Evolutionary conservation across 2,888 invertebrate species (phyloP).

Genomic region (Parnassius glacialis): DNA sequence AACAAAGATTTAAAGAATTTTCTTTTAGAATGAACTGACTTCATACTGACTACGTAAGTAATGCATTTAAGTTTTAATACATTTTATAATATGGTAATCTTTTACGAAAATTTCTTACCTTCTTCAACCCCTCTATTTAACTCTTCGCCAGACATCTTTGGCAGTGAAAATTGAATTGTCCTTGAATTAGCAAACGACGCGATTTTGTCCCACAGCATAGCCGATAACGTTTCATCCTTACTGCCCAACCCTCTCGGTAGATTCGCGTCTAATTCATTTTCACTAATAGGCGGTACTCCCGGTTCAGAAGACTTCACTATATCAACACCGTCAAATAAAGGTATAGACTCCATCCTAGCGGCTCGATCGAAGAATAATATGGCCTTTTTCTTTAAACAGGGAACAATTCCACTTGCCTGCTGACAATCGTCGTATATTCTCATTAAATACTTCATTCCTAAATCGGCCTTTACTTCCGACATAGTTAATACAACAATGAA

Average conservation of each 20-base stretch:
- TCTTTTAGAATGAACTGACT: too few relatives aligned
- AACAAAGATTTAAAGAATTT: too few relatives aligned
- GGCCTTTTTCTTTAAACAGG: conserved; percentile 91
- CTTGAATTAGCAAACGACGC: conserved; percentile 87
- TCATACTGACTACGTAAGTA: too few relatives aligned
- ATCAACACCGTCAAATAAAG: conserved; percentile 83
- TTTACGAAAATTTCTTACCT: conserved; percentile 72
- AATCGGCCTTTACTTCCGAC: conserved; percentile 55
- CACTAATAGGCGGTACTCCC: conserved; percentile 73
- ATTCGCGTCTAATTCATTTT: conserved; percentile 85
- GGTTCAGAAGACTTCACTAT: conserved; percentile 80
- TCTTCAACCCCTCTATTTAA: conserved; percentile 87
- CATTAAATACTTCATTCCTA: conserved; percentile 84
- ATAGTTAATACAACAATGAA: conserved; percentile 42
- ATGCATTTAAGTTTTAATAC: too few relatives aligned
- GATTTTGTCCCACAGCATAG: conserved; percentile 86
- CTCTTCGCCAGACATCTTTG: conserved; percentile 85
- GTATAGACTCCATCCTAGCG: conserved; percentile 84
- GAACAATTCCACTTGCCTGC: conserved; percentile 84
- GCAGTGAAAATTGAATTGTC: conserved; percentile 88
- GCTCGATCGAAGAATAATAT: conserved; percentile 89
- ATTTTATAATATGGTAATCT: too few relatives aligned
- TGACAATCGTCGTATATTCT: conserved; percentile 90
- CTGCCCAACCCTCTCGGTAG: conserved; percentile 84
- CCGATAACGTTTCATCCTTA: conserved; percentile 84